Base-by-base conservation (phyloP, 2,888 invertebrate genomes). In the Margaritifera margaritifera region DNA sequence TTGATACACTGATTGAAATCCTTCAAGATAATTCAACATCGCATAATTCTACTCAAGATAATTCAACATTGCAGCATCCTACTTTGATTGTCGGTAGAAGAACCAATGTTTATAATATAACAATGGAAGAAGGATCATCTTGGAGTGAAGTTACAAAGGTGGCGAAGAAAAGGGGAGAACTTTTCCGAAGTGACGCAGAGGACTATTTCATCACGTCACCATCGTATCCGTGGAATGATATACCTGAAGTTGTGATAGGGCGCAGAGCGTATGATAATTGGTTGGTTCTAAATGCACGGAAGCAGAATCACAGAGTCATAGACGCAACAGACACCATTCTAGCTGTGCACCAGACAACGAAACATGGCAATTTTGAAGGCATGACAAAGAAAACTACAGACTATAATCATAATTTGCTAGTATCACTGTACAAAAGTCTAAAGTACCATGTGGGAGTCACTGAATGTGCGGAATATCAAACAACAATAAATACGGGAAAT, bases 231-330 rank as follows among this genome's bases (percentile, higher is more conserved):
- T 86, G 86, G 86, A 73, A 74, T 53, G 75, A 74, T 27, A 78
- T 85, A 27, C 84, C 86, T 25, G 82, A 84, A 60, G 81, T 86
- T 62, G 84, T 85, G 51, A 81, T 86, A 55, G 86, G 86, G 22
- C 77, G 84, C 19, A 64, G 79, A 25, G 86, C 85, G 0, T 86
- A 85, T 66, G 86, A 86, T 64, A 85, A 85, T 66, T 86, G 84
- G 84, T 69, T 86, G 19, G 83, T 86, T 1, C 78, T 77, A n/a
- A 74, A 83, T 64, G 70, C 83, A 4, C 72, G 80, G 6, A 77
- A 79, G 69, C 67, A 70, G 6, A 71, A 80, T 20, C 71, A 79
- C 20, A 56, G 60, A 51, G 82, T 83, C 25, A 76, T 86, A 20
- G 86, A 86, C 62, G 77, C 74, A 6, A 82, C 86, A 18, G 72